phyloP scores from a whole-genome alignment of 30 jellyfish, hydroid and myxozoan genomes.

The Pelagia noctiluca region DNA sequence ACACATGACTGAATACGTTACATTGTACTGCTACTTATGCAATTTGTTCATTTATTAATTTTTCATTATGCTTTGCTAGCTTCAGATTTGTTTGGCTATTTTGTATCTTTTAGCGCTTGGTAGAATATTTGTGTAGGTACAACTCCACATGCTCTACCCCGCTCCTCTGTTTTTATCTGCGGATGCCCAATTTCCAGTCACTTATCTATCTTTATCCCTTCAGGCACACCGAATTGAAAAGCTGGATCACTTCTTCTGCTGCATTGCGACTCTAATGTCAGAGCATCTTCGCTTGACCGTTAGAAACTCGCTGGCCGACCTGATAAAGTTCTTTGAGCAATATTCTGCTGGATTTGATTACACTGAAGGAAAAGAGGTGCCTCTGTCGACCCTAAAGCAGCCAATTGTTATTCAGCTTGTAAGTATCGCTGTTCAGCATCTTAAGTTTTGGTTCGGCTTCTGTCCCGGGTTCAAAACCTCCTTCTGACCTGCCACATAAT shows the following conservation, averaged over 20 bases:
- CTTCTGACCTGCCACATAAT: no score
- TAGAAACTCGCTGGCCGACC: conserved; percentile 53
- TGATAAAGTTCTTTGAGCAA: conserved; percentile 51
- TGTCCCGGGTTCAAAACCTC: no score
- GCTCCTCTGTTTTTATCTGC: no score
- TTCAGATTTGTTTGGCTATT: no score
- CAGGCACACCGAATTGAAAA: conserved; percentile 56
- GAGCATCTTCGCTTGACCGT: conserved; percentile 70
- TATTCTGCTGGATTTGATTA: conserved; percentile 63
- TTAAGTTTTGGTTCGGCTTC: no score
- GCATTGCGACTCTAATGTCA: conserved; percentile 67
- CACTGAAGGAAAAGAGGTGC: conserved; percentile 38
- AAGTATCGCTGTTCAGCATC: conserved; percentile 21
- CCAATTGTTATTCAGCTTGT: conserved; percentile 55
- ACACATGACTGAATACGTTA: no score
- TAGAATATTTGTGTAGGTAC: no score
- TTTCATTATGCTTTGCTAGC: no score
- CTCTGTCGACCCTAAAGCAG: conserved; percentile 45
- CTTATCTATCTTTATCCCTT: not conserved
- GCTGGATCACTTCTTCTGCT: conserved; percentile 67
- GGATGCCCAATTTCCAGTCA: not conserved
- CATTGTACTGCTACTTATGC: no score
- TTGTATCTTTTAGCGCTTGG: no score
- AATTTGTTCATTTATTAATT: no score
- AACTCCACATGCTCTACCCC: no score